Base-by-base conservation (phyloP, 2,888 invertebrate genomes). In the Acanthosoma haemorrhoidale region DNA sequence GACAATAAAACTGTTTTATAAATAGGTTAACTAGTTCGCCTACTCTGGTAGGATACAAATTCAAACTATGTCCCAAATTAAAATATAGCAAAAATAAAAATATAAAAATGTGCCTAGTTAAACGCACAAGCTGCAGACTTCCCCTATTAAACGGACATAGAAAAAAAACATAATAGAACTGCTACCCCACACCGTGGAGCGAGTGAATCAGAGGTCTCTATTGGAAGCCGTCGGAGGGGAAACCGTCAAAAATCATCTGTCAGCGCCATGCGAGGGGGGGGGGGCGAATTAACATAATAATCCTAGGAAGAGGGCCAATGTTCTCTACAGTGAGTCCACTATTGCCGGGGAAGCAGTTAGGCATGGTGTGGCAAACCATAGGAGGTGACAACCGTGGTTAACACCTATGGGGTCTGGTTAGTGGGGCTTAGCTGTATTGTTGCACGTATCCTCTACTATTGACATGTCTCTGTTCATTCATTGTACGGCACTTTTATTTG, bases 201-300 rank as follows among this genome's bases (percentile, higher is more conserved):
- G 51, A 25, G n/a, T 51, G 51, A 51, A 51, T 51, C n/a, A 43
- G 43, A 43, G 11, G 51, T 51, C n/a, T 13, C 51, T 51, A 25
- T 51, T 51, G 25, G 25, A 25, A 32, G 31, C 59, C 16, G 59
- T 31, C 34, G 15, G 18, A 11, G 18, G 18, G 34, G 32, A 32
- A 32, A 59, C 59, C 59, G 59, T 59, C 59, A 34, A 34, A 31
- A 34, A 59, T 51, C 51, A 51, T 25, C 51, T 51, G 51, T 51
- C 51, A 51, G 25, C n/a, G n/a, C n/a, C n/a, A 6, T 13, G 8
- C 36, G 36, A 36, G 36, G 8, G 11, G 2, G 15, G 34, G 16
- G 32, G 18, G 32, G 32, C 3, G 32, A 32, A 59, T 59, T 59
- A 59, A 59, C 59, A 59, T 59, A 32, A 59, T 59, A 59, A 59